Conservation (phyloP, 2,888 invertebrate genomes). For the Bedellia somnulentella region DNA sequence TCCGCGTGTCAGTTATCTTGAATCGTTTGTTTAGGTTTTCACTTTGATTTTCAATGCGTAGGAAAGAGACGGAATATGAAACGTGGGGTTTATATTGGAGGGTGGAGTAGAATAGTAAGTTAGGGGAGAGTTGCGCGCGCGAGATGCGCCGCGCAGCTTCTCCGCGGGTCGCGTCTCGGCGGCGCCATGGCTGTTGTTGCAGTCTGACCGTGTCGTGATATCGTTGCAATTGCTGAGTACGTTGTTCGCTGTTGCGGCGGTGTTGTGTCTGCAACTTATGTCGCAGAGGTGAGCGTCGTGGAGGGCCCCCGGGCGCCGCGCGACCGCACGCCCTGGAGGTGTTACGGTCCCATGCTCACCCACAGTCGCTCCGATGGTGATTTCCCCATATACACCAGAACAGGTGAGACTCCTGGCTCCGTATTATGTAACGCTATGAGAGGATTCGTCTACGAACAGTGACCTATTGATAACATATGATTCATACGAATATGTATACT, state of each 20-base stretch:
- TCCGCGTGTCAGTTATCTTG: too few species aligned
- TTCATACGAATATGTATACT: too few species aligned
- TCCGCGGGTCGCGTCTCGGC: conserved; percentile 36
- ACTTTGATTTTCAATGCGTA: too few species aligned
- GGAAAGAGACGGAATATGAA: too few species aligned
- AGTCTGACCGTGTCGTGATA: conserved; percentile 11
- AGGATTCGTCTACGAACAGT: too few species aligned
- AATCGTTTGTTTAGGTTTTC: too few species aligned
- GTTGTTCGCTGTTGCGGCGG: conserved; percentile 23
- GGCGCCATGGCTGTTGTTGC: conserved; percentile 13
- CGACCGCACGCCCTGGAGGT: conserved; percentile 60
- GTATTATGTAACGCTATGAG: too few species aligned
- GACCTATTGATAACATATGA: too few species aligned
- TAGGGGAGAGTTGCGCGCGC: conserved; percentile 30
- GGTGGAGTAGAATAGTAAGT: too few species aligned
- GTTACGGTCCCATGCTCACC: conserved; percentile 75
- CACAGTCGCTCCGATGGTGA: conserved; percentile 86
- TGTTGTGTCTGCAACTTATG: conserved; percentile 34
- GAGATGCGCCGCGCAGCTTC: conserved; percentile 56
- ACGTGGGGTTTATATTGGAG: too few species aligned
- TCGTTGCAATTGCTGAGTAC: conserved; percentile 13
- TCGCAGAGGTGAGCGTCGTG: conserved; percentile 54
- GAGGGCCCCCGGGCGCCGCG: conserved; percentile 55
- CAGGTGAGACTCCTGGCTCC: conserved; percentile 68
- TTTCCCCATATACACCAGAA: conserved; percentile 78